These are phyloP conservation scores for Saccopteryx leptura DNA, from an alignment of 2,113 vertebrate species.

Conservation along the genomic window DNA sequence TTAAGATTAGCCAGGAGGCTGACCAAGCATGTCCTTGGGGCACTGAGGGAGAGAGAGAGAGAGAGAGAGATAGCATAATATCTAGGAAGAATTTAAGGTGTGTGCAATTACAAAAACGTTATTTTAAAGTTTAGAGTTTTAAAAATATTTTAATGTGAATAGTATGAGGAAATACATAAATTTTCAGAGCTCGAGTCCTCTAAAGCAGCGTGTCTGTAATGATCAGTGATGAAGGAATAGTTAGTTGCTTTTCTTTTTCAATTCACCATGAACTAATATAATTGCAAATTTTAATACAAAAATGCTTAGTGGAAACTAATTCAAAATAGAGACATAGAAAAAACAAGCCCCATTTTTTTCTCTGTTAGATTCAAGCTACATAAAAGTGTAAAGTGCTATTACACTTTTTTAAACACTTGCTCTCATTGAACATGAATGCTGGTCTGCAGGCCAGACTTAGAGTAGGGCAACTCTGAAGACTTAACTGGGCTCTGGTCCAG, in stretches of 20 bases:
- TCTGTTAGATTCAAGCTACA: not conserved
- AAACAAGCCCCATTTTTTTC: conserved; percentile 3
- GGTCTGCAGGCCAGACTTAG: not conserved
- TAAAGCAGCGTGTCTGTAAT: not conserved
- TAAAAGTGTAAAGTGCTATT: not conserved
- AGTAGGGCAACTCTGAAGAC: not conserved
- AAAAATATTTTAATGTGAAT: not conserved
- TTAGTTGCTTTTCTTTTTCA: not conserved
- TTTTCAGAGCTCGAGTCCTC: not conserved
- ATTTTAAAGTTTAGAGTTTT: conserved; percentile 24
- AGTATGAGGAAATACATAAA: not conserved
- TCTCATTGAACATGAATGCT: not conserved
- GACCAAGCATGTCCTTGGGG: not conserved
- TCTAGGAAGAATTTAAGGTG: not conserved
- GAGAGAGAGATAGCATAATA: not conserved
- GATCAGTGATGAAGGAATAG: not conserved
- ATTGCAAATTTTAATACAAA: conserved; percentile 59
- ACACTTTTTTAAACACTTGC: not conserved
- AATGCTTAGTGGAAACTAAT: conserved; percentile 41
- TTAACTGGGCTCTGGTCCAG: not conserved
- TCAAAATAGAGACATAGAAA: conserved; percentile 41
- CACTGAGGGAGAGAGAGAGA: not conserved
- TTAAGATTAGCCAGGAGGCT: not conserved
- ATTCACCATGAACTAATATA: not conserved
- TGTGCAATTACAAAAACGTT: not conserved